Base-by-base conservation (phyloP, 2,888 invertebrate genomes). In the Conchocele bisecta region DNA sequence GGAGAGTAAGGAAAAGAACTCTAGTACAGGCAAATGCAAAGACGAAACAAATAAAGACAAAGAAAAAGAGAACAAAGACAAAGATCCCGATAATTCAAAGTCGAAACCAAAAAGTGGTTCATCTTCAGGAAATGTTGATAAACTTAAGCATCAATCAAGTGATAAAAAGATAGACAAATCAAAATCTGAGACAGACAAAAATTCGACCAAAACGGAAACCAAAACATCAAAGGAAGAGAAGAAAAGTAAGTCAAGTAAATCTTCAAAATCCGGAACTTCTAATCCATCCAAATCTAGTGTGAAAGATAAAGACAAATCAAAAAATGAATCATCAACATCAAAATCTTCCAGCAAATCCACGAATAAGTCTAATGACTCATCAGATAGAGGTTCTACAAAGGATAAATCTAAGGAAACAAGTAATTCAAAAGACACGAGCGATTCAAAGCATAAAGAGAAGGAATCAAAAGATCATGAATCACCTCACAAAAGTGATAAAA, bases 61-160 rank as follows among this genome's bases (percentile, higher is more conserved):
- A 33, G 72, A 77, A 37, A 71, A 71, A 44, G 67, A 74, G 48
- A 74, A 75, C 35, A 74, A 78, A 50, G 79, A 75, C 37, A 73
- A 75, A 63, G 81, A 77, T 26, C 76, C 69, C 31, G 73, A 75
- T 54, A 39, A 63, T 37, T 56, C 71, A 50, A 80, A 78, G 31
- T 77, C 77, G 13, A 77, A 77, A 33, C 29, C 58, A 35, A 69
- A 56, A 28, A 57, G 41, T 5, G 31, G 44, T 39, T 50, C 65
- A 22, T 22, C 57, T 26, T 17, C 9, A 11, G 15, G 24, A 39
- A 24, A 20, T 54, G 63, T 51, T 24, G 69, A 73, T 7, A 77
- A 79, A 41, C 57, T 51, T 1, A 70, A 56, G 48, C 42, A 56
- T 42, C 63, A 60, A 20, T 65, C 68, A 51, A 60, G 58, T 58